Evolutionary conservation across 2,888 invertebrate species (phyloP).

Genomic region (Neoitamus cyanurus): DNA sequence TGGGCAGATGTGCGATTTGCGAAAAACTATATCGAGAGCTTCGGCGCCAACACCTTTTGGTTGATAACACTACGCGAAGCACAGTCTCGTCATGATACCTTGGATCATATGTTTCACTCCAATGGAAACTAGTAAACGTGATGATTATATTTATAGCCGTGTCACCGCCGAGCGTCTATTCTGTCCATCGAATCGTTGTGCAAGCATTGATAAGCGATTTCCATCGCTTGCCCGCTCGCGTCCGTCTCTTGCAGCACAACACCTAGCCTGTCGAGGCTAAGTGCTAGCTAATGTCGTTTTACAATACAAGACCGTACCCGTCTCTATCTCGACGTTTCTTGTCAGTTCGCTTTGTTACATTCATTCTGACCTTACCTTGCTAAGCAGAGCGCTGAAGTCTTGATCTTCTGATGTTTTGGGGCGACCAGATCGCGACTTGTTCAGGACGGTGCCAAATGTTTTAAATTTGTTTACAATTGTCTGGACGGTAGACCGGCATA

Average conservation of each 20-base stretch:
- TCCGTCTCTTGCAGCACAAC: not conserved
- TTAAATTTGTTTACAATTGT: slow-evolving; percentile 1
- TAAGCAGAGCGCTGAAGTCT: not conserved
- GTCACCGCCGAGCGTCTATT: not conserved
- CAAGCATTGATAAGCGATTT: slow-evolving; percentile 1
- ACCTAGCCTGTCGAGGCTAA: not conserved
- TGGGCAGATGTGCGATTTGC: not conserved
- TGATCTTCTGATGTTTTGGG: not conserved
- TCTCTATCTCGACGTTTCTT: not conserved
- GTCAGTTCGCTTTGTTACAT: not conserved
- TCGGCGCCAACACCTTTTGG: not conserved
- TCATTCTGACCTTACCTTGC: slow-evolving; percentile 1
- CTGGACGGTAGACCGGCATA: not conserved
- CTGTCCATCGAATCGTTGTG: not conserved
- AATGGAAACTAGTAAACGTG: not conserved
- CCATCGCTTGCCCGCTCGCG: not conserved
- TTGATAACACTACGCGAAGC: not conserved
- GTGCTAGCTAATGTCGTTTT: not conserved
- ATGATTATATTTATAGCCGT: not conserved
- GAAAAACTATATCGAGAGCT: not conserved
- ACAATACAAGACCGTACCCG: not conserved
- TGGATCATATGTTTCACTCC: not conserved
- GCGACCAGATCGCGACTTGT: not conserved
- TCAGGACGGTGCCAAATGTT: not conserved
- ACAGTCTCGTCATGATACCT: not conserved